A percentile compares a stretch with the other conserved stretches of the same genome.
Evolutionary conservation across 1,140 invertebrate genomes (phyloP).

Genomic region (Paracyclopina nana): DNA sequence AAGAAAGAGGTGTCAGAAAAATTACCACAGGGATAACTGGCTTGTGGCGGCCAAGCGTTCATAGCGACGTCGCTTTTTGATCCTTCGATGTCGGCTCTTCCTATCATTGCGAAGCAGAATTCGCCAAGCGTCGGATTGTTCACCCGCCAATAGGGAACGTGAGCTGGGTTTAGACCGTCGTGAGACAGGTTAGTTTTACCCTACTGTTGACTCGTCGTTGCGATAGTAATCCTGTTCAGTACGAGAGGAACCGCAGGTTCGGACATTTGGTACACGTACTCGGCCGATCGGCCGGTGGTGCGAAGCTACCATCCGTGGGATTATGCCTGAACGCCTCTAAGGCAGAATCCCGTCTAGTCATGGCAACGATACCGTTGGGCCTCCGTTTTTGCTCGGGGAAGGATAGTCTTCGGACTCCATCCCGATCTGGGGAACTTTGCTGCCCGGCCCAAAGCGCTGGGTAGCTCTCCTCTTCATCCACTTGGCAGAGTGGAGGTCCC

Average conservation of each 20-base stretch:
- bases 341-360: constrained; percentile 44
- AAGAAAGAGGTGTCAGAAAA: constrained; percentile 59
- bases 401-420: constrained; percentile 1
- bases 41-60: constrained; percentile 24
- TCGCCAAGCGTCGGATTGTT: constrained; percentile 62
- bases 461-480: constrained; percentile 15
- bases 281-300: constrained; percentile 34
- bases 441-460: constrained; percentile 8
- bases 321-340: constrained; percentile 67
- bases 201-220: constrained; percentile 35
- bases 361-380: constrained; percentile 26
- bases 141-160: constrained; percentile 51
- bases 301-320: constrained; percentile 45
- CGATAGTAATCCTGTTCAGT: constrained; percentile 35
- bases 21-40: constrained; percentile 67
- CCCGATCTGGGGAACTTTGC: neutral
- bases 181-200: constrained; percentile 61
- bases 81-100: constrained; percentile 66
- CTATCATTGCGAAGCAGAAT: constrained; percentile 68
- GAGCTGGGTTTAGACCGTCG: constrained; percentile 58
- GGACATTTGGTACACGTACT: constrained; percentile 50
- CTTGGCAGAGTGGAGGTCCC: constrained; percentile 23
- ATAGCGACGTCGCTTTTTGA: constrained; percentile 37
- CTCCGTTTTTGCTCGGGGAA: constrained; percentile 17
- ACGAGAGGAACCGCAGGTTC: constrained; percentile 59